These are phyloP conservation scores for Drosophila tanythrix DNA, from an alignment of 2,888 invertebrate genomes.

Conservation along the genomic window DNA sequence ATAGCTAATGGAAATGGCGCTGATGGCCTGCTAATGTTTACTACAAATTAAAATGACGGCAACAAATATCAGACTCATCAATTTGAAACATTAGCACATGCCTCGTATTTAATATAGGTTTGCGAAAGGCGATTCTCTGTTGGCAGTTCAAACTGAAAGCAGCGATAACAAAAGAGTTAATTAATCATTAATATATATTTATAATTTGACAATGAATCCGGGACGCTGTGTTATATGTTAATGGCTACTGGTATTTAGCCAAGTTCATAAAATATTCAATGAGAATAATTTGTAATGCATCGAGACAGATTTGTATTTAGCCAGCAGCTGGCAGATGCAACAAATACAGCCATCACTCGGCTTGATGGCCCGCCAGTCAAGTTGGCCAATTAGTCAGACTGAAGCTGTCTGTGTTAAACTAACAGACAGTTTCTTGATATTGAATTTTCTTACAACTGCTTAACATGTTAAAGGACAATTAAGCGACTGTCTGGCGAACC, in stretches of 20 bases:
- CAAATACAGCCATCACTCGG: neutral
- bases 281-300: neutral
- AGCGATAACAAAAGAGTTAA: neutral
- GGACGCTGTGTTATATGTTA: neutral
- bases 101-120: neutral
- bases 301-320: neutral
- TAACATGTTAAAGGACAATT: neutral
- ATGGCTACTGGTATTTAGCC: neutral
- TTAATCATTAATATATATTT: neutral
- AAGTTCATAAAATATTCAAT: neutral
- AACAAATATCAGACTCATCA: slow-evolving; percentile 1
- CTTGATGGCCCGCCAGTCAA: slow-evolving; percentile 3
- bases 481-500: neutral
- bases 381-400: slow-evolving; percentile 4
- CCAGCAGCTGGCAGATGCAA: neutral
- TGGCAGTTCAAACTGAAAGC: neutral
- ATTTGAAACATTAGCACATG: neutral
- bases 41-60: slow-evolving; percentile 25
- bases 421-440: neutral
- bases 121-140: neutral
- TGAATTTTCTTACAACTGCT: neutral
- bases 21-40: slow-evolving; percentile 35
- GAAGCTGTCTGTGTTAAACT: neutral
- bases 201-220: neutral
- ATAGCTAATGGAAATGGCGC: slow-evolving; percentile 19